Percentiles rank a stretch among this genome's conserved stretches.
phyloP scores from a whole-genome alignment of 2,113 vertebrate genomes.

The Psettodes erumei region DNA sequence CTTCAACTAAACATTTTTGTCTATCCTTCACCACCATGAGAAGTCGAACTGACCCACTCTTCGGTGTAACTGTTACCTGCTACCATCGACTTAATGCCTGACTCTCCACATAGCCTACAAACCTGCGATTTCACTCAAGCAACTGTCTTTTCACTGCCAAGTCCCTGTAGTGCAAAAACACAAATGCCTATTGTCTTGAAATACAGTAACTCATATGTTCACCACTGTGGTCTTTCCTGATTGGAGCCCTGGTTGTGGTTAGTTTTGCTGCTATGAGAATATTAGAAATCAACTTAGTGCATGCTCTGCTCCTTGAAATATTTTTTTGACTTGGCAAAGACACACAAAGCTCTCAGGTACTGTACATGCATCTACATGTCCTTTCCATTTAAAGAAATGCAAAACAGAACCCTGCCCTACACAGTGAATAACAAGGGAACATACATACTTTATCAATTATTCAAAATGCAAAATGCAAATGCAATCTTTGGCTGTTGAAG shows the following conservation, averaged over 20 bases:
- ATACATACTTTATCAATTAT: background rate
- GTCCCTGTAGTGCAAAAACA: background rate
- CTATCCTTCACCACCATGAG: constrained; percentile 38
- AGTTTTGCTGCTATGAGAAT: background rate
- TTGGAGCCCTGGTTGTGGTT: background rate
- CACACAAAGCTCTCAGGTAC: background rate
- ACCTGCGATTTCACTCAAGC: constrained; percentile 3
- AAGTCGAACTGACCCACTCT: constrained; percentile 19
- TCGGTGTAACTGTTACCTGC: constrained; percentile 31
- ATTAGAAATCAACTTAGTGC: background rate
- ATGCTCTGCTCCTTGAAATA: background rate
- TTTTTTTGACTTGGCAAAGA: constrained; percentile 10
- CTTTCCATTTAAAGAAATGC: background rate
- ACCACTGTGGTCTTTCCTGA: background rate
- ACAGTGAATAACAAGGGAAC: background rate
- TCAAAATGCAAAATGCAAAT: background rate
- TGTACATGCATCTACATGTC: background rate
- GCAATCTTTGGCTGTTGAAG: background rate
- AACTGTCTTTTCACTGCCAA: background rate
- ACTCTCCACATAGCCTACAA: constrained; percentile 11
- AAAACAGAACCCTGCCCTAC: background rate
- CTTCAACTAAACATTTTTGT: constrained; percentile 42
- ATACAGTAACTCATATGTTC: background rate
- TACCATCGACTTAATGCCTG: background rate
- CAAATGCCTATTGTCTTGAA: background rate